Percentiles rank a stretch among this genome's conserved stretches.
These are phyloP conservation scores for Callipepla squamata DNA, from an alignment of 2,113 vertebrate species.

Conservation along the genomic window DNA sequence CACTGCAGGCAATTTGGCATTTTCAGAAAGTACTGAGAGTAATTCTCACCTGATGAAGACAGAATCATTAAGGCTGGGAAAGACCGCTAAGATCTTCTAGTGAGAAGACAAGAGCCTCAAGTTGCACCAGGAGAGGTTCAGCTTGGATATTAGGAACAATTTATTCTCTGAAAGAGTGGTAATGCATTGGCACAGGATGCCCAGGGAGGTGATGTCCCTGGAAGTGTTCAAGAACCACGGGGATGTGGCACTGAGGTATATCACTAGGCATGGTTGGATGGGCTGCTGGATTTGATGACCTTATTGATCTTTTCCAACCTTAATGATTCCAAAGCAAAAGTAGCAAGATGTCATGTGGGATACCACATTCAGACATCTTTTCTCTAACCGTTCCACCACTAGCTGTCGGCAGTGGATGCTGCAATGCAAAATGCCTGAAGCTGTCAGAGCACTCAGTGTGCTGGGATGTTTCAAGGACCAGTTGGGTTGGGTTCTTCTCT, in stretches of 20 bases:
- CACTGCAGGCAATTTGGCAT: neutral
- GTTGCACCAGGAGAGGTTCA: too few species aligned
- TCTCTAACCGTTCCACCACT: neutral
- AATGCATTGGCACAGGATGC: too few species aligned
- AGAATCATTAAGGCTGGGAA: neutral
- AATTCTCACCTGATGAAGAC: neutral
- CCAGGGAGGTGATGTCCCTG: too few species aligned
- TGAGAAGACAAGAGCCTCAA: too few species aligned
- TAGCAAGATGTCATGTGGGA: neutral
- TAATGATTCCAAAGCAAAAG: neutral
- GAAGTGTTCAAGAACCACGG: too few species aligned
- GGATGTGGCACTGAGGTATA: too few species aligned
- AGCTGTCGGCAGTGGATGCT: neutral
- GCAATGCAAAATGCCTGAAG: neutral
- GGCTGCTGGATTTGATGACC: too few species aligned
- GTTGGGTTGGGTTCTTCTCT: neutral
- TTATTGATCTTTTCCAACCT: too few species aligned
- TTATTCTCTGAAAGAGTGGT: too few species aligned
- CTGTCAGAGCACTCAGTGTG: neutral
- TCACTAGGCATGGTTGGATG: too few species aligned
- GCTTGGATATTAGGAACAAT: too few species aligned
- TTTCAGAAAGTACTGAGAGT: neutral
- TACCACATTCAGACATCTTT: neutral
- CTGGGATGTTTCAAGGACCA: neutral
- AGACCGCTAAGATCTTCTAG: too few species aligned